A percentile compares a stretch with the other conserved stretches of the same genome.
These are phyloP conservation scores for Passerina amoena DNA, from an alignment of 2,113 vertebrate species.

Conservation along the genomic window DNA sequence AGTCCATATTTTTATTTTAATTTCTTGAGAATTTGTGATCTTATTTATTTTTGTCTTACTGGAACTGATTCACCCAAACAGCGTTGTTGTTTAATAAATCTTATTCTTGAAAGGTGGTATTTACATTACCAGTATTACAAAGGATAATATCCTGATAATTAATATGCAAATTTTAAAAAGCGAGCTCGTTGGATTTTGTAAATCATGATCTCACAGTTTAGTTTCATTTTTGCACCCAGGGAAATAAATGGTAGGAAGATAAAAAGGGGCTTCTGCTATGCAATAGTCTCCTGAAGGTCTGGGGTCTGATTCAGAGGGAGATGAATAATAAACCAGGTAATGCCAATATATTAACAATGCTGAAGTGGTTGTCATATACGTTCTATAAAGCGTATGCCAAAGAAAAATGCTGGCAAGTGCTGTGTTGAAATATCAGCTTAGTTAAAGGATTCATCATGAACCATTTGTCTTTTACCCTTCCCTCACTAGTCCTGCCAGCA, in stretches of 20 bases:
- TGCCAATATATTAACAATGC: conserved; percentile 56
- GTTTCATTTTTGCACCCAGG: neutral
- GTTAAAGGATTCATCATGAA: conserved; percentile 68
- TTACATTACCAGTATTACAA: neutral
- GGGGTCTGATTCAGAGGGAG: neutral
- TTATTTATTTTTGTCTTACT: neutral
- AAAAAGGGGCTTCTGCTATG: neutral
- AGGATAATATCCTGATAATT: neutral
- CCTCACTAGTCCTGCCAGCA: conserved; percentile 59
- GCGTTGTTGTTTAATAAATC: neutral
- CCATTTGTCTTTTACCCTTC: conserved; percentile 71
- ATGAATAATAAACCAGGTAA: conserved; percentile 62
- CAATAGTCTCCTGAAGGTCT: conserved; percentile 7
- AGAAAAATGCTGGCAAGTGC: conserved; percentile 47
- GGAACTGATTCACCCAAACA: neutral
- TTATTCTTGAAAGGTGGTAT: neutral
- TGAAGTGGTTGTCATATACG: conserved; percentile 35
- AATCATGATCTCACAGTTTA: neutral
- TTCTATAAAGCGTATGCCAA: conserved; percentile 46
- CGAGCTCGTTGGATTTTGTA: neutral
- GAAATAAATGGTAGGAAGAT: neutral
- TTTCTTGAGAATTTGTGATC: neutral
- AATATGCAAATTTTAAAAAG: neutral
- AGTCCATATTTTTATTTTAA: neutral
- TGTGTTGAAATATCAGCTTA: conserved; percentile 72